Evolutionary conservation across 2,113 vertebrate genomes (phyloP).

Genomic region (Petromus typicus): DNA sequence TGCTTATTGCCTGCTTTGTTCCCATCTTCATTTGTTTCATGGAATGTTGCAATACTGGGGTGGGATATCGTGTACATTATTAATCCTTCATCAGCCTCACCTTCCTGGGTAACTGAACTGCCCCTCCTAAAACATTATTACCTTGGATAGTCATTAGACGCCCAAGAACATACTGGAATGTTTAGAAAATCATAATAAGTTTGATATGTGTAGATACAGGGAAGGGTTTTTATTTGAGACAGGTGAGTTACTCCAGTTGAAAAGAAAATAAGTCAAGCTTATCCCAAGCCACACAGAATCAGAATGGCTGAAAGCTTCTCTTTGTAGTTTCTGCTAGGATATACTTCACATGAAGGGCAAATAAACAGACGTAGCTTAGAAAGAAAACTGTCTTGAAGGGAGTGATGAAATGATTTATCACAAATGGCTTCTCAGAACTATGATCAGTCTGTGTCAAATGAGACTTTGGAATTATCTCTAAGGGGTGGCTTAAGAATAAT

Average conservation of each 20-base stretch:
- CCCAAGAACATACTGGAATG: neutral
- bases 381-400: neutral
- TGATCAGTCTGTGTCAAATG: neutral
- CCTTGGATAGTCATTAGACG: constrained; percentile 50
- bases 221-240: constrained; percentile 27
- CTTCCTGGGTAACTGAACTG: constrained; percentile 64
- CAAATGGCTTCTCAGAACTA: neutral
- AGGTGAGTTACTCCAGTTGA: neutral
- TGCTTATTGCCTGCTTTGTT: constrained; percentile 86
- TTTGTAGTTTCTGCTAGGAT: constrained; percentile 1
- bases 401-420: neutral
- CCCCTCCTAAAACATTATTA: constrained; percentile 60
- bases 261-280: constrained; percentile 53
- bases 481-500: neutral
- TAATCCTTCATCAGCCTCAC: constrained; percentile 70
- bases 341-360: constrained; percentile 6
- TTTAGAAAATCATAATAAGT: neutral
- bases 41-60: constrained; percentile 83
- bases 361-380: neutral
- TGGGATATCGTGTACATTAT: constrained; percentile 71
- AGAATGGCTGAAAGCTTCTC: constrained; percentile 28
- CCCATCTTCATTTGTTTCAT: constrained; percentile 84
- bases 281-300: constrained; percentile 10
- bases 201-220: neutral
- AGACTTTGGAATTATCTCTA: neutral